Evolutionary conservation across 2,888 invertebrate species (phyloP).

Genomic region (Tyria jacobaeae): DNA sequence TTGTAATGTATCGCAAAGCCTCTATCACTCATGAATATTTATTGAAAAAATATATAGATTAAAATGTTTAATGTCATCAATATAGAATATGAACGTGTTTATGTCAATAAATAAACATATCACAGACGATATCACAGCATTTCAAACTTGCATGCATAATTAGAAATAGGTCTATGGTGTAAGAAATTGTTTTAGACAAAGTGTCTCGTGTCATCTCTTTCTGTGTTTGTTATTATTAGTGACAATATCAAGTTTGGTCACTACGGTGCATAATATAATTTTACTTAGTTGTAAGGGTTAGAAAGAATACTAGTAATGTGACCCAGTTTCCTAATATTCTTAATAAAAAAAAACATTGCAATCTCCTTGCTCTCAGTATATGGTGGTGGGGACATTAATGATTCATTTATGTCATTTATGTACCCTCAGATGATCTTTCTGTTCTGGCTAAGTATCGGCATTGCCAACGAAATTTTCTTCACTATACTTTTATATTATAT

Average conservation of each 20-base stretch:
- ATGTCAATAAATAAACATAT: slow-evolving; percentile 78
- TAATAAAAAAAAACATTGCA: too few species aligned
- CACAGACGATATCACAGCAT: slow-evolving; percentile 61
- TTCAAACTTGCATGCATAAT: slow-evolving; percentile 69
- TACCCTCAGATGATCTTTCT: too few species aligned
- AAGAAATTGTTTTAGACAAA: neutral
- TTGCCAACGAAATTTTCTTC: too few species aligned
- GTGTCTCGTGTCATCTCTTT: neutral
- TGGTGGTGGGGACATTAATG: too few species aligned
- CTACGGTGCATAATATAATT: neutral
- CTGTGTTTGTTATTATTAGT: neutral
- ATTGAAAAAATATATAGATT: slow-evolving; percentile 76
- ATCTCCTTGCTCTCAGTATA: too few species aligned
- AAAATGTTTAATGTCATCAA: slow-evolving; percentile 72
- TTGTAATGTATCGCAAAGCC: slow-evolving; percentile 82
- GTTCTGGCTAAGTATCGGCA: too few species aligned
- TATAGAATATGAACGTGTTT: slow-evolving; percentile 64
- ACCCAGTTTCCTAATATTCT: too few species aligned
- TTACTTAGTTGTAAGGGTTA: too few species aligned
- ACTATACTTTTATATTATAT: neutral
- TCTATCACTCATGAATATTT: slow-evolving; percentile 86
- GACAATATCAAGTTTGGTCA: neutral
- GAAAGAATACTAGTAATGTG: neutral
- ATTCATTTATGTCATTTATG: too few species aligned
- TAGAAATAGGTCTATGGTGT: slow-evolving; percentile 60